These are phyloP conservation scores for Glossophaga mutica DNA, from an alignment of 2,797 vertebrate species.

Conservation along the genomic window DNA sequence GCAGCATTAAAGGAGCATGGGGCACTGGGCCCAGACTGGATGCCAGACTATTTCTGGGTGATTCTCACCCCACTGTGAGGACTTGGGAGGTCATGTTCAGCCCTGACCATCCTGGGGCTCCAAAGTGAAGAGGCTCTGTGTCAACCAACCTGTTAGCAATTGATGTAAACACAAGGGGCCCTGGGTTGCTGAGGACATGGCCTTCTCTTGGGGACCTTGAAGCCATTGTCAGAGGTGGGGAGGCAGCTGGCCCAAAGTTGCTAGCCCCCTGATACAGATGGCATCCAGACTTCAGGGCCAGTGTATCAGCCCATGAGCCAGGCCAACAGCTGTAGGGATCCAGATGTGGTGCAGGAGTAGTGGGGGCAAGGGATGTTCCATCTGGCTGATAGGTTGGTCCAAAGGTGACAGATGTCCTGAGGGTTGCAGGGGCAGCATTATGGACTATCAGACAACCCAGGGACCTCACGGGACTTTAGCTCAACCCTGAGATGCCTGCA, in stretches of 20 bases:
- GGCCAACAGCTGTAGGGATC: not conserved
- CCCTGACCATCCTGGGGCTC: not conserved
- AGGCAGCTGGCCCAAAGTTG: not conserved
- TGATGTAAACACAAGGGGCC: accelerated
- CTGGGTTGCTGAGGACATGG: not conserved
- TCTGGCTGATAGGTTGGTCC: not conserved
- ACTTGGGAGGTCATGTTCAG: not conserved
- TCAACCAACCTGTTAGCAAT: not conserved
- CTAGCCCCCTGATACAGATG: not conserved
- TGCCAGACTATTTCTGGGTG: not conserved
- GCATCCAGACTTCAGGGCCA: not conserved
- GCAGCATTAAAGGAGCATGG: not conserved
- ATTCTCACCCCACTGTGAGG: not conserved
- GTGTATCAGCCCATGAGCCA: not conserved
- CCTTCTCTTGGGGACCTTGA: not conserved
- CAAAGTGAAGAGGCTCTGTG: not conserved
- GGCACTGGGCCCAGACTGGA: not conserved
- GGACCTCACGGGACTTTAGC: not conserved
- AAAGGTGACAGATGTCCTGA: not conserved
- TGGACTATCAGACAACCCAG: not conserved
- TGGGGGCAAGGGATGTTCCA: no score
- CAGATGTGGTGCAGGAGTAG: not conserved
- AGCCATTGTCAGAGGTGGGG: not conserved
- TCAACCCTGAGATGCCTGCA: not conserved
- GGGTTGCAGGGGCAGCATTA: not conserved